Conservation (phyloP, 2,113 vertebrate genomes). For the Dendropsophus ebraccatus region DNA sequence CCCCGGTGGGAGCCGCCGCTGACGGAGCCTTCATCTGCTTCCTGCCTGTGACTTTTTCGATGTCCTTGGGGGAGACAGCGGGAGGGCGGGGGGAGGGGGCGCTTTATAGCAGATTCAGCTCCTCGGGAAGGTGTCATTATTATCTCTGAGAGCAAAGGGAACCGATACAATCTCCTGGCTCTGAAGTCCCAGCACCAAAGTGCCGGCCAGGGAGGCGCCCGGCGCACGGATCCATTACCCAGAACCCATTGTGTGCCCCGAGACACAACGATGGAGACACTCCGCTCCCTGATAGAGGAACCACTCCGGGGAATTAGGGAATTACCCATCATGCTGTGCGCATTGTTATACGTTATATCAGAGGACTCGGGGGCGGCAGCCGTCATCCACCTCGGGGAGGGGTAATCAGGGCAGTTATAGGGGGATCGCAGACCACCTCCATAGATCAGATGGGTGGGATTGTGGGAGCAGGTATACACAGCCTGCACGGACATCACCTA, state of each 20-base stretch:
- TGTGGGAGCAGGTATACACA: no score
- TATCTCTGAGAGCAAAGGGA: conserved; percentile 48
- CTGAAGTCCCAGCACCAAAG: neutral
- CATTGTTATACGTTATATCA: neutral
- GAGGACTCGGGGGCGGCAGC: neutral
- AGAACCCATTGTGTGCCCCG: neutral
- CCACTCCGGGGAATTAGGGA: no score
- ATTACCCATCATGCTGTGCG: neutral
- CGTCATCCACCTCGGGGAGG: no score
- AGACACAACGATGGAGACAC: neutral
- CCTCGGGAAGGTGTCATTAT: conserved; percentile 53
- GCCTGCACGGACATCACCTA: no score
- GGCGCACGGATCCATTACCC: conserved; percentile 28
- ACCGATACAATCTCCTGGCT: conserved; percentile 20
- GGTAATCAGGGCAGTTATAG: no score
- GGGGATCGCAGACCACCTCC: neutral
- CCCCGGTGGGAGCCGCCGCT: neutral
- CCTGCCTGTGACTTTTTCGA: conserved; percentile 37
- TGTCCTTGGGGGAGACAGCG: conserved; percentile 6
- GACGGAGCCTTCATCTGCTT: conserved; percentile 28
- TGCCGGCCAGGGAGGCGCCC: conserved; percentile 25
- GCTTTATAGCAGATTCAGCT: neutral
- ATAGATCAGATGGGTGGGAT: no score
- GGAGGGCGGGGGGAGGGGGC: neutral
- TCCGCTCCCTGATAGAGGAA: no score